These are phyloP conservation scores for Erannis defoliaria DNA, from an alignment of 2,888 invertebrate species.

Conservation along the genomic window DNA sequence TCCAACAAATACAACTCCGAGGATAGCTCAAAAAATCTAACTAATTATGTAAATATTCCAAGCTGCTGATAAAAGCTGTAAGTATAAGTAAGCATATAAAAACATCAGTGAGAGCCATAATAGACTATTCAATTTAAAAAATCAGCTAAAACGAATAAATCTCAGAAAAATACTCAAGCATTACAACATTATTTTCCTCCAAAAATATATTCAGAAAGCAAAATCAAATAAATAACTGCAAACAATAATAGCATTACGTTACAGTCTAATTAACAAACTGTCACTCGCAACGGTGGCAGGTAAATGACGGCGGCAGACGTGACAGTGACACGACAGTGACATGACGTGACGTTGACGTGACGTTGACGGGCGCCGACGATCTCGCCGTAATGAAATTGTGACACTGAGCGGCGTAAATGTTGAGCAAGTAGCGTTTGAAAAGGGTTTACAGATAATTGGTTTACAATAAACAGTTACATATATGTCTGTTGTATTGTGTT, in stretches of 20 bases:
- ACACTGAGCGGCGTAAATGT: constrained; percentile 53
- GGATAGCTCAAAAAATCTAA: no score
- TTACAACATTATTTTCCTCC: neutral
- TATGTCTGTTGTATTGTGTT: constrained; percentile 2
- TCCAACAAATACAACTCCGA: no score
- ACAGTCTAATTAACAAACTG: constrained; percentile 82
- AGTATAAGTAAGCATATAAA: neutral
- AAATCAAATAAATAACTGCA: constrained; percentile 30
- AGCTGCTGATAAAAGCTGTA: no score
- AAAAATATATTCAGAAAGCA: constrained; percentile 29
- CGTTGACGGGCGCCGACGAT: constrained; percentile 57
- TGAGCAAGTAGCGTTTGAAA: constrained; percentile 39
- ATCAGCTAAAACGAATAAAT: neutral
- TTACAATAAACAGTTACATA: neutral
- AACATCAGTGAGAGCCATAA: no score
- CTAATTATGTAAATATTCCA: no score
- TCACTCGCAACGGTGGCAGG: constrained; percentile 72
- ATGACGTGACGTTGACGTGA: constrained; percentile 52
- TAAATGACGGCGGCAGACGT: constrained; percentile 67
- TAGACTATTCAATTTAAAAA: no score
- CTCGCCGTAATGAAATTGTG: constrained; percentile 82
- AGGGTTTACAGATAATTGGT: neutral
- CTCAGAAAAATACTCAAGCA: neutral
- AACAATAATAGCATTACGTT: constrained; percentile 56
- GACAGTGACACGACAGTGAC: constrained; percentile 57